These are phyloP conservation scores for Leptinotarsa haldemani DNA, from an alignment of 2,888 invertebrate species.

Conservation along the genomic window DNA sequence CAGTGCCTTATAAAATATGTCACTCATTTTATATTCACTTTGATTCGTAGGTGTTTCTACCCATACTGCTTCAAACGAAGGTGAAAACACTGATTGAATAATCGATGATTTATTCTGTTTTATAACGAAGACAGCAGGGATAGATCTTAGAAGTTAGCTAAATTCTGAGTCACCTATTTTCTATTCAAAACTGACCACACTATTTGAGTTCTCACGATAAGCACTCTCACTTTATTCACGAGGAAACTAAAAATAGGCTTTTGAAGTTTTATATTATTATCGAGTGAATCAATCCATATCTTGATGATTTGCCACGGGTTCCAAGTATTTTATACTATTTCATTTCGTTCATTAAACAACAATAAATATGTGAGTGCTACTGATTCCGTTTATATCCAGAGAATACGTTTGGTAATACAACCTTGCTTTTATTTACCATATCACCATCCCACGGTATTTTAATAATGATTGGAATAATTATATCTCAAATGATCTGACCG, in stretches of 20 bases:
- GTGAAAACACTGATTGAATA: slow-evolving; percentile 11
- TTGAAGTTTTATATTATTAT: not conserved
- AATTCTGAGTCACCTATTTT: not conserved
- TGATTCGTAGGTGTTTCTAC: slow-evolving; percentile 9
- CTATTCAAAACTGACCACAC: slow-evolving; percentile 2
- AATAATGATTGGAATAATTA: too few species aligned
- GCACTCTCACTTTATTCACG: slow-evolving; percentile 4
- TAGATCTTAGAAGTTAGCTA: not conserved
- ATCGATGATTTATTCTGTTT: slow-evolving; percentile 8
- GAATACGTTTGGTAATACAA: too few species aligned
- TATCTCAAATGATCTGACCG: too few species aligned
- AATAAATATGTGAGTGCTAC: not conserved
- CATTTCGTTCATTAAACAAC: not conserved
- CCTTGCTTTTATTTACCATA: too few species aligned
- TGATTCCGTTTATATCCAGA: not conserved
- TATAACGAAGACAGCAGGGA: not conserved
- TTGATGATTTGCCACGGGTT: not conserved
- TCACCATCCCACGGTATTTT: too few species aligned
- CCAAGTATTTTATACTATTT: not conserved
- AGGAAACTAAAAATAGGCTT: slow-evolving; percentile 1
- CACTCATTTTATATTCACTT: slow-evolving; percentile 10
- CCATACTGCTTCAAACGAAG: not conserved
- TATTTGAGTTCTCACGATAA: not conserved
- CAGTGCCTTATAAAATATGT: slow-evolving; percentile 5
- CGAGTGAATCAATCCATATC: not conserved